Evolutionary conservation across 2,113 vertebrate genomes (phyloP).

Genomic region (Drymodes brunneopygia): DNA sequence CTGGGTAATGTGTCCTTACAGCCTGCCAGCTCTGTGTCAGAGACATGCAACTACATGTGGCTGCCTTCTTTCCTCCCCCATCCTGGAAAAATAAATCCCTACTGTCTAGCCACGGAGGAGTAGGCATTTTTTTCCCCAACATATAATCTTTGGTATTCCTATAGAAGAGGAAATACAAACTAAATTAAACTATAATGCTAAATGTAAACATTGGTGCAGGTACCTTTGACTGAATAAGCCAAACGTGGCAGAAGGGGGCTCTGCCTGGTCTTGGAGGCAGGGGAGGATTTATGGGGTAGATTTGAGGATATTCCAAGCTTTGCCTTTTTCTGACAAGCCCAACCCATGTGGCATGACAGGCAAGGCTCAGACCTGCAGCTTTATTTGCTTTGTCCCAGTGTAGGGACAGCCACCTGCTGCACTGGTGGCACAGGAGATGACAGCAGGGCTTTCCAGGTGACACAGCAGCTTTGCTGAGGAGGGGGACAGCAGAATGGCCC

Average conservation of each 20-base stretch:
- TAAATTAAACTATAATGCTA: not conserved
- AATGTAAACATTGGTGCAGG: not conserved
- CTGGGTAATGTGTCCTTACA: not conserved
- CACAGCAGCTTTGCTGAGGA: accelerated
- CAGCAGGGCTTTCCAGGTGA: not conserved
- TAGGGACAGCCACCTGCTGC: accelerated
- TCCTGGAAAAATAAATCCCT: conserved; percentile 18
- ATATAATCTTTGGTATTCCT: not conserved
- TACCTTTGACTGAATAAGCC: not conserved
- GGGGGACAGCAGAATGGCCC: not conserved
- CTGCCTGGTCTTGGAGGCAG: not conserved
- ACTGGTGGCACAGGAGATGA: not conserved
- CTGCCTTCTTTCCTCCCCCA: not conserved
- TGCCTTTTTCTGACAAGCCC: not conserved
- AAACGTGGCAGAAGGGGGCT: not conserved
- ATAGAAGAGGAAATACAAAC: not conserved
- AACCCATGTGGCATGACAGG: not conserved
- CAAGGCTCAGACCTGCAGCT: not conserved
- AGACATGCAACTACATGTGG: not conserved
- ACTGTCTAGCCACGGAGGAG: not conserved
- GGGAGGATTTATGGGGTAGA: not conserved
- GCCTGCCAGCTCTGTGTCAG: not conserved
- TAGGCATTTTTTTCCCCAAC: not conserved
- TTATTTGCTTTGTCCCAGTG: accelerated
- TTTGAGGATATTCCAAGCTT: not conserved